Percentiles rank a stretch among this genome's conserved stretches.
Evolutionary conservation across 2,888 invertebrate genomes (phyloP).

Genomic region (Danaus chrysippus): DNA sequence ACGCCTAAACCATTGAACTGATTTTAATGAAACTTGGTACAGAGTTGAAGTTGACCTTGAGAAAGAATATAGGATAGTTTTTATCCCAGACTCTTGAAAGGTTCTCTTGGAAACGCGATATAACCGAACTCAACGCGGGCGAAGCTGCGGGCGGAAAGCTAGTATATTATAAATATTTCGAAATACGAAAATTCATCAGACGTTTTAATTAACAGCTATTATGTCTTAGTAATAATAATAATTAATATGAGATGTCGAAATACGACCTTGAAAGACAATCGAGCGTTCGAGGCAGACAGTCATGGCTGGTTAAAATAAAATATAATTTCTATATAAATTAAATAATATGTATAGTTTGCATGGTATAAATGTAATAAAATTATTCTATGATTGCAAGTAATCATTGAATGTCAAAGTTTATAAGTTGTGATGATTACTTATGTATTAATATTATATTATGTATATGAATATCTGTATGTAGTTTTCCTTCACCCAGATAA

Average conservation of each 20-base stretch:
- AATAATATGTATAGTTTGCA: not conserved
- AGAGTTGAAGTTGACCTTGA: too few species aligned
- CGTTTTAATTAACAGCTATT: not conserved
- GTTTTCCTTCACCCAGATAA: too few species aligned
- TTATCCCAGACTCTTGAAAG: too few species aligned
- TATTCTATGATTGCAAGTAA: not conserved
- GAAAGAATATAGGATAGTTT: too few species aligned
- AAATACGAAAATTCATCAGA: too few species aligned
- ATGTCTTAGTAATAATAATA: not conserved
- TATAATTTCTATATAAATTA: not conserved
- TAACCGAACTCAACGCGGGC: too few species aligned
- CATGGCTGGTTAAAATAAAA: constrained; percentile 60
- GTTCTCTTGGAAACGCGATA: too few species aligned
- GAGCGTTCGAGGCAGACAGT: constrained; percentile 70
- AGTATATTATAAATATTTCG: too few species aligned
- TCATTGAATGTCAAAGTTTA: not conserved
- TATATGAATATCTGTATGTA: constrained; percentile 9
- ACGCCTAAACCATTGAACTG: too few species aligned
- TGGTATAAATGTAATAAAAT: not conserved
- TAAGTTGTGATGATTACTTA: not conserved
- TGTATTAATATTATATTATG: constrained; percentile 19
- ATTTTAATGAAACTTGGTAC: too few species aligned
- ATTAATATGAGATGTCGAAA: constrained; percentile 44
- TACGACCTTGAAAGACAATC: constrained; percentile 51
- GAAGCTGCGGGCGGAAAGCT: too few species aligned